These are phyloP conservation scores for Apodemus agrarius DNA, from an alignment of 2,797 vertebrate genomes.

Conservation along the genomic window DNA sequence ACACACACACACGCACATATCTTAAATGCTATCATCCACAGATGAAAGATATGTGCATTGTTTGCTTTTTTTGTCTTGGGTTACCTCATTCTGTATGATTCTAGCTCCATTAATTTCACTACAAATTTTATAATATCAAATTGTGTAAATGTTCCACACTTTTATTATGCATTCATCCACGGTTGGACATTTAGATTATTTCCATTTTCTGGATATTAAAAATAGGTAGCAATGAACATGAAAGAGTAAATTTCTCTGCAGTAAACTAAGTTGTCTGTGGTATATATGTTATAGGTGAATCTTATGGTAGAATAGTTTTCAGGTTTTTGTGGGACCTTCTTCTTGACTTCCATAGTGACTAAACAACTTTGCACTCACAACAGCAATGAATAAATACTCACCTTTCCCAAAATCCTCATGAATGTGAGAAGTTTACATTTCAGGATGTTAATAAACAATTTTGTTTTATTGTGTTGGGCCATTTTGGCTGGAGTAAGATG, in stretches of 20 bases:
- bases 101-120: background rate
- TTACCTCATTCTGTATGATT: background rate
- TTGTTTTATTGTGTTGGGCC: background rate
- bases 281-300: background rate
- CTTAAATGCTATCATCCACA: background rate
- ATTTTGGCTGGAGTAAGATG: background rate
- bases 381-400: background rate
- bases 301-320: background rate
- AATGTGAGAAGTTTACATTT: no score
- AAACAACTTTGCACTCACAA: background rate
- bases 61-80: background rate
- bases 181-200: background rate
- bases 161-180: background rate
- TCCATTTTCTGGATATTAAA: background rate
- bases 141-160: background rate
- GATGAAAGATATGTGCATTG: background rate
- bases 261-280: background rate
- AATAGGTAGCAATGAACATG: background rate
- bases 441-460: no score
- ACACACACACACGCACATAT: background rate
- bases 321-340: background rate
- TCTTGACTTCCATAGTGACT: background rate
- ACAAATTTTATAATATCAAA: background rate
- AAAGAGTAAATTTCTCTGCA: background rate
- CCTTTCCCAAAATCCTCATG: background rate